Percentiles rank a stretch among this genome's conserved stretches.
phyloP scores from a whole-genome alignment of 2,113 vertebrate species.

The Scartelaos histophorus region DNA sequence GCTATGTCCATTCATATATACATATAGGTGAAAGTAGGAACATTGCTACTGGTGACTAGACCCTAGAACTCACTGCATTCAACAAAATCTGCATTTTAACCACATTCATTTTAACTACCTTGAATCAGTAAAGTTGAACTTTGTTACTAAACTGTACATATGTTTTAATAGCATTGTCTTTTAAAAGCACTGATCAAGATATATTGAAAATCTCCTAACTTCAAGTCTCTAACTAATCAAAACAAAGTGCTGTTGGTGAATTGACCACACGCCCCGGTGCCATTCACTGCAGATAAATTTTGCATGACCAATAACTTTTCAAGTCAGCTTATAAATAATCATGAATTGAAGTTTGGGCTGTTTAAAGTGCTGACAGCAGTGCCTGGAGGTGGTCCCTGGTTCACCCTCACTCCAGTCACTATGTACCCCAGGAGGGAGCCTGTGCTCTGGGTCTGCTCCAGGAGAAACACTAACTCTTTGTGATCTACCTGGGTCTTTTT shows the following conservation, averaged over 20 bases:
- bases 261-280: background rate
- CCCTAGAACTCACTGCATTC: no score
- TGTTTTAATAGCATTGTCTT: no score
- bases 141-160: no score
- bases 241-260: background rate
- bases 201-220: no score
- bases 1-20: no score
- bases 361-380: background rate
- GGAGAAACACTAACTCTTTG: background rate
- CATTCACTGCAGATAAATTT: background rate
- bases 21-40: no score
- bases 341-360: background rate
- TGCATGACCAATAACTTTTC: background rate
- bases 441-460: background rate
- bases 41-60: no score
- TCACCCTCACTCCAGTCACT: background rate
- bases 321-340: background rate
- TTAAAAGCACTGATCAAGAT: no score
- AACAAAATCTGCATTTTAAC: no score
- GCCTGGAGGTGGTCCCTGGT: background rate
- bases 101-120: no score
- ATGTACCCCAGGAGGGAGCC: background rate
- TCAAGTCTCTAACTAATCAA: background rate
- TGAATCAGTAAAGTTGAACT: no score
- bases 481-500: background rate